Base-by-base conservation (phyloP, 2,888 invertebrate genomes). In the Tanypteryx hageni region DNA sequence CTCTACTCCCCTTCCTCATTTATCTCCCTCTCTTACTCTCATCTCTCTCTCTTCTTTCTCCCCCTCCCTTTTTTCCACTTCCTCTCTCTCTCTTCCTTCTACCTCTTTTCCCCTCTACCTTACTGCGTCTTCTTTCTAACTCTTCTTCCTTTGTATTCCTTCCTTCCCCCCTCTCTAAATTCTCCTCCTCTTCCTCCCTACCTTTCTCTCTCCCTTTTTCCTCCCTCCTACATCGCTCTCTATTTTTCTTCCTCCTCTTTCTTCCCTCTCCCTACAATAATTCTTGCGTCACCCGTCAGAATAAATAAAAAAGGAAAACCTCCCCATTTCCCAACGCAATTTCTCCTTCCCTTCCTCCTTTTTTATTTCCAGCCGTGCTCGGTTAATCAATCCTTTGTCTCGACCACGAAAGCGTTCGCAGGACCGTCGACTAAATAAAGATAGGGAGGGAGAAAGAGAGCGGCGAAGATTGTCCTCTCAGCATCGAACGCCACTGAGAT, bases 371-470 rank as follows among this genome's bases (percentile, higher is more conserved):
- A 13, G 5, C 85, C 13, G 10, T 58, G 31, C 86, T 61, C 86
- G 86, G 61, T 86, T 86, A 86, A 86, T 86, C 86, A 86, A 61
- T 86, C 86, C 86, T 86, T 86, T 86, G 86, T 86, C 86, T 59
- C 59, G 86, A 14, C 27, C 86, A 59, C 59, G 86, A 59, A 86
- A 86, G 86, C 86, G 86, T 86, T 86, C 86, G 61, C 83, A 57
- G 44, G 44, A 44, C 44, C 44, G 44, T 22, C 22, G 86, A 31
- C 31, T 58, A 31, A 86, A 59, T 58, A 86, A 59, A 31, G 14
- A 13, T 16, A 9, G 14, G 86, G 59, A 16, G 16, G 9, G 16
- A 83, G 11, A 8, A 13, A 8, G 44, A 8, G 83, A 44, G 44
- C 4, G 85, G 57, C 58, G 13, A 31, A 27, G 13, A 27, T 64